Percentiles rank a stretch among this genome's conserved stretches.
Evolutionary conservation across 2,888 invertebrate genomes (phyloP).

Genomic region (Lasioglossum malachurum): DNA sequence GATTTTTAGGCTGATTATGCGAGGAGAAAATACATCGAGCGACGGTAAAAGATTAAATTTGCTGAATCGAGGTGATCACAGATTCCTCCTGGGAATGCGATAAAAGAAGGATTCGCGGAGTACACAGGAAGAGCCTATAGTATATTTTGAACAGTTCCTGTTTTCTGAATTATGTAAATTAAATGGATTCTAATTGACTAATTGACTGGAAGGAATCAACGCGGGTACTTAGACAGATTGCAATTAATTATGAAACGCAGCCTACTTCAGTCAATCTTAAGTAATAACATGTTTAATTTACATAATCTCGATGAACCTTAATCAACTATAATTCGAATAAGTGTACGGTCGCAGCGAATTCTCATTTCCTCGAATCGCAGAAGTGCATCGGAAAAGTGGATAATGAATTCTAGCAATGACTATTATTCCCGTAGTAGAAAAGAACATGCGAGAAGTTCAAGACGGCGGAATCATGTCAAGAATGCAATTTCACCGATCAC

Average conservation of each 20-base stretch:
- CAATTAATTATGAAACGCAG: background rate
- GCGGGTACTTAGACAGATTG: background rate
- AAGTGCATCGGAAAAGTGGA: background rate
- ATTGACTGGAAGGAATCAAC: background rate
- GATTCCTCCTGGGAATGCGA: background rate
- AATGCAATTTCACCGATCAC: background rate
- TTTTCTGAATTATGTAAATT: background rate
- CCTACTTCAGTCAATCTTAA: background rate
- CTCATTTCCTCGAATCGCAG: background rate
- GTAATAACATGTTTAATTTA: background rate
- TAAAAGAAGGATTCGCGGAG: background rate
- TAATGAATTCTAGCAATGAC: background rate
- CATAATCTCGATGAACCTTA: background rate
- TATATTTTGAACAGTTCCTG: background rate
- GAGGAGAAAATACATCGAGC: background rate
- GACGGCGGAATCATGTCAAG: slow-evolving; percentile 4
- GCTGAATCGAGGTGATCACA: background rate
- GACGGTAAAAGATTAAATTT: slow-evolving; percentile 5
- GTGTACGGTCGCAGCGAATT: background rate
- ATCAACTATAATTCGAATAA: background rate
- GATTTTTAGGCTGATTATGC: slow-evolving; percentile 12
- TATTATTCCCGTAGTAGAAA: background rate
- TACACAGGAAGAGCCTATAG: background rate
- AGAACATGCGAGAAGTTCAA: background rate
- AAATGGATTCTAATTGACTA: background rate